Evolutionary conservation across 1,140 invertebrate species (phyloP), one percentile per base, ranked within the genome.

Genomic region (Patella vulgata): DNA sequence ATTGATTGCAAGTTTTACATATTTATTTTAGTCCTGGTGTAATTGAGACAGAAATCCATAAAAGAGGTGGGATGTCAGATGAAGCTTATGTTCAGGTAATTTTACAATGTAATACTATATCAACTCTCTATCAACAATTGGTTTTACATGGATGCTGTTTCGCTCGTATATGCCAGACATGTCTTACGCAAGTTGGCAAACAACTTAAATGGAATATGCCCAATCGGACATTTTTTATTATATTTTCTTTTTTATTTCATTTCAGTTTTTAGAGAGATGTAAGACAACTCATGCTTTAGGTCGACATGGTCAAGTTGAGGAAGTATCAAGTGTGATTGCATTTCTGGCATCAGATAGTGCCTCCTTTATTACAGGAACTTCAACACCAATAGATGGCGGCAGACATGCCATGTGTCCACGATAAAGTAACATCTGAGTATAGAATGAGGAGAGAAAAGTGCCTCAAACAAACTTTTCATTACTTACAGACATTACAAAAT

Each of bases 381-480:
- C 87, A 51, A 66, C 95, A n/a, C 88, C 92, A 5, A 89, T 96
- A 4, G 93, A 95, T 85, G 94, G 94, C 33, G 92, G 92, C 3
- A 82, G 91, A 66, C 89, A 91, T 82, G 87, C 88, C 2, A 89
- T 91, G 87, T 92, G 90, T 70, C 91, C 90, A 30, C 86, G 90
- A 70, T 92, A 89, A 61, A 1, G 12, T 27, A 43, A 2, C 14
- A 17, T n/a, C n/a, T n/a, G n/a, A n/a, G n/a, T n/a, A n/a, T n/a
- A n/a, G n/a, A n/a, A n/a, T n/a, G n/a, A n/a, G n/a, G n/a, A n/a
- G n/a, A n/a, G n/a, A n/a, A n/a, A n/a, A n/a, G n/a, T n/a, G n/a
- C n/a, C n/a, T n/a, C n/a, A n/a, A n/a, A n/a, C n/a, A n/a, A n/a
- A n/a, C n/a, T n/a, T n/a, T n/a, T n/a, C n/a, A n/a, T n/a, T n/a